phyloP scores from a whole-genome alignment of 2,113 vertebrate species.

The Tragulus kanchil region DNA sequence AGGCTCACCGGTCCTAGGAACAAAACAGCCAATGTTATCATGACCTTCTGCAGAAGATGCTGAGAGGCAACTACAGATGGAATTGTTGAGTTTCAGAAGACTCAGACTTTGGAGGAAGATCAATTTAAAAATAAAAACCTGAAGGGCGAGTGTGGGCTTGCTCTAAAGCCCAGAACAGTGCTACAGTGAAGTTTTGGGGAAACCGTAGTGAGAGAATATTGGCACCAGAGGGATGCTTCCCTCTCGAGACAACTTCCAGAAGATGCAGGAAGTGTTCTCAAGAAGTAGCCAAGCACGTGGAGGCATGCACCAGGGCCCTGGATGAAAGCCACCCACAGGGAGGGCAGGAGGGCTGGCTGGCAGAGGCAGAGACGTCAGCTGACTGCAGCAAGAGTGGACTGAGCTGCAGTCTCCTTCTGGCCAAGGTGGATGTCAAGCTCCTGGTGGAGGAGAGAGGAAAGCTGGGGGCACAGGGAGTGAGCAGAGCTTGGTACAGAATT shows the following conservation, averaged over 20 bases:
- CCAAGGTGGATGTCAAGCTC: neutral
- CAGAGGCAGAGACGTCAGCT: neutral
- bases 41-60: neutral
- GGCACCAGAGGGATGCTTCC: neutral
- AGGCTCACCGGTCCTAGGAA: neutral
- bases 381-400: accelerated
- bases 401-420: neutral
- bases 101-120: neutral
- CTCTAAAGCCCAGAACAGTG: neutral
- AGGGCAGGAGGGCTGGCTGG: neutral
- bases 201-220: neutral
- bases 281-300: neutral
- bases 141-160: neutral
- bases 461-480: neutral
- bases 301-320: neutral
- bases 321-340: neutral
- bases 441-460: neutral
- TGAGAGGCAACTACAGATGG: neutral
- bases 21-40: neutral
- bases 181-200: neutral
- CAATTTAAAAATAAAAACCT: neutral
- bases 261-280: neutral
- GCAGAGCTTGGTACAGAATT: neutral
- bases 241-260: neutral
- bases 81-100: conserved; percentile 26